Evolutionary conservation across 2,797 vertebrate genomes (phyloP), one percentile per base, ranked within the genome.

Genomic region (Acipenser ruthenus): DNA sequence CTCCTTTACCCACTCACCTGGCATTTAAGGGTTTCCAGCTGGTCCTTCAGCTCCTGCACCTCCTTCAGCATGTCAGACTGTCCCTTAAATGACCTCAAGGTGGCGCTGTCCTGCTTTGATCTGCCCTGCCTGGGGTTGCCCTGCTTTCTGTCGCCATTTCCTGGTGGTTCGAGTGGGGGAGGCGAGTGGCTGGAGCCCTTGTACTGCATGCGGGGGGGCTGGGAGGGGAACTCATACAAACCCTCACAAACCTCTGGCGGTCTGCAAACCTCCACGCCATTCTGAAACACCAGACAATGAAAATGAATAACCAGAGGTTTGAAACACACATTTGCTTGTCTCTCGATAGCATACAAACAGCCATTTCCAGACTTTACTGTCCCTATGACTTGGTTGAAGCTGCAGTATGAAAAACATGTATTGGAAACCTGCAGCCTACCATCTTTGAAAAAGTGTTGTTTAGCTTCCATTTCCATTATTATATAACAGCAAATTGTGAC

Each of bases 11-110:
- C 23, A 55, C 80, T 74, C 75, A 89, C 88, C 87, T 91, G 88
- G 79, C 85, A 91, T 66, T 78, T 81, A 62, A 91, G 76, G 7
- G 86, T 82, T 58, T 84, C 77, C 65, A 93, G 72, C 68, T 92
- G 88, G 60, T 88, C 85, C 71, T 88, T 90, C 48, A 91, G 79
- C 67, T 86, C 82, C 47, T 75, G 78, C 65, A 89, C 75, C 65
- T 90, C 84, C 66, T 70, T 79, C 70, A 65, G 70, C 10, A 72
- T 72, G 66, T 80, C 63, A 6, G 49, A 7, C 12, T 55, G 9
- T 5, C 15, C 69, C 71, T 69, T 63, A 0, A 9, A 8, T 64
- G 64, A 68, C 51, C 23, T 55, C 7, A 60, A 68, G 47, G 70
- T 60, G 55, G 65, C 6, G 13, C 72, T 71, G 56, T 63, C 67